A percentile compares a stretch with the other conserved stretches of the same genome.
Evolutionary conservation across 2,888 invertebrate genomes (phyloP).

Genomic region (Aproaerema taeniolella): DNA sequence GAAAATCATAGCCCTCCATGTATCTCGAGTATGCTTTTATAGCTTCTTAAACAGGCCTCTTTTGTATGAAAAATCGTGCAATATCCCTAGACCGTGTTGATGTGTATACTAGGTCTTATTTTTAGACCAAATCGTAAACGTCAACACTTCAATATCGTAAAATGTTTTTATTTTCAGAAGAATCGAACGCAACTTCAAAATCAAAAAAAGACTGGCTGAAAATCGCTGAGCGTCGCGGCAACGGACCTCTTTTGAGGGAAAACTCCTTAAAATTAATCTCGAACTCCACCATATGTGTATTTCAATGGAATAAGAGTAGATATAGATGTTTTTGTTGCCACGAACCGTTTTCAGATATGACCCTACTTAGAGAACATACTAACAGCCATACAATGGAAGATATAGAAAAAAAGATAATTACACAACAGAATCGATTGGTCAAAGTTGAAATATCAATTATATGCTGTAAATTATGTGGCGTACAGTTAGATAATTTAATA

Average conservation of each 20-base stretch:
- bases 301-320: constrained; percentile 61
- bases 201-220: constrained; percentile 33
- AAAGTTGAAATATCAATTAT: constrained; percentile 57
- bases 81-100: too few species aligned
- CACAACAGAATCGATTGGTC: constrained; percentile 50
- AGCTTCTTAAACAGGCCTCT: too few species aligned
- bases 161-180: background rate
- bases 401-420: constrained; percentile 52
- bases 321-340: constrained; percentile 61
- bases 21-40: too few species aligned
- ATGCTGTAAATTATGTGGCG: constrained; percentile 46
- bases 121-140: background rate
- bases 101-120: background rate
- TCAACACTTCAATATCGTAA: too few species aligned
- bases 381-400: constrained; percentile 37
- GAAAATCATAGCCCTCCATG: too few species aligned
- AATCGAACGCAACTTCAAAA: background rate
- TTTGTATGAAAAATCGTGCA: too few species aligned
- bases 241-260: constrained; percentile 42
- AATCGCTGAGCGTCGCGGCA: constrained; percentile 42
- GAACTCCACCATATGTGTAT: constrained; percentile 53
- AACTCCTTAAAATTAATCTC: constrained; percentile 72
- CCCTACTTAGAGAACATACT: constrained; percentile 42
- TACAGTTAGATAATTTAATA: constrained; percentile 27
- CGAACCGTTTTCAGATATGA: constrained; percentile 49